phyloP scores from a whole-genome alignment of 2,797 vertebrate species.

The Threskiornis aethiopicus region DNA sequence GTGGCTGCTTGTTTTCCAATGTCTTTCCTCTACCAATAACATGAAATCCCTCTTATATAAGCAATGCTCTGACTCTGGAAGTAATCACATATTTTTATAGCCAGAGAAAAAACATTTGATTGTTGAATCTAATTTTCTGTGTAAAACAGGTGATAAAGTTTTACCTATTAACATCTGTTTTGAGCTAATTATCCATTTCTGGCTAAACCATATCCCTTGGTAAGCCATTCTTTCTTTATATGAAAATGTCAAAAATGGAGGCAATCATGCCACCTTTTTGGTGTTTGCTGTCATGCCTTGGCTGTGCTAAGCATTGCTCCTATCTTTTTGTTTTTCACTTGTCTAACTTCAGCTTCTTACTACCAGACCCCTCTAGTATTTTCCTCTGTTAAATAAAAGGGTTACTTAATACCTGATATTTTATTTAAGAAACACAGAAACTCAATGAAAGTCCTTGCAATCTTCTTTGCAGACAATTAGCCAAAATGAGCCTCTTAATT shows the following conservation, averaged over 20 bases:
- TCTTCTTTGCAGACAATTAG: neutral
- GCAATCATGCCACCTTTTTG: neutral
- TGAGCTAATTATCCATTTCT: slow-evolving; percentile 47
- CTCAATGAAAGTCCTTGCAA: neutral
- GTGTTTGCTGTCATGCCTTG: neutral
- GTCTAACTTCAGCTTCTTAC: neutral
- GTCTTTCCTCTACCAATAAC: neutral
- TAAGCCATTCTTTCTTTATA: neutral
- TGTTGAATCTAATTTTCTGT: slow-evolving; percentile 47
- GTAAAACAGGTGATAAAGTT: slow-evolving; percentile 63
- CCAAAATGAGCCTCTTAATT: neutral
- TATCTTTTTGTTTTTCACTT: neutral
- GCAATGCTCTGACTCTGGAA: slow-evolving; percentile 22
- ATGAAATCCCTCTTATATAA: neutral
- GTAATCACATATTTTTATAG: slow-evolving; percentile 41
- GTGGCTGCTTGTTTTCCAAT: neutral
- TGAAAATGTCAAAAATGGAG: neutral
- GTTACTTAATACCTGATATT: neutral
- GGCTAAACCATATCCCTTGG: neutral
- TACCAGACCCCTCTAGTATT: neutral
- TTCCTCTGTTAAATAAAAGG: neutral
- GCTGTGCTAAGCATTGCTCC: neutral
- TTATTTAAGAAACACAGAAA: neutral
- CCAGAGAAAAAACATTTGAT: neutral
- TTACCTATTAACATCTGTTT: slow-evolving; percentile 61